A percentile compares a stretch with the other conserved stretches of the same genome.
These are phyloP conservation scores for Tetrax tetrax DNA, from an alignment of 2,113 vertebrate genomes.

Conservation along the genomic window DNA sequence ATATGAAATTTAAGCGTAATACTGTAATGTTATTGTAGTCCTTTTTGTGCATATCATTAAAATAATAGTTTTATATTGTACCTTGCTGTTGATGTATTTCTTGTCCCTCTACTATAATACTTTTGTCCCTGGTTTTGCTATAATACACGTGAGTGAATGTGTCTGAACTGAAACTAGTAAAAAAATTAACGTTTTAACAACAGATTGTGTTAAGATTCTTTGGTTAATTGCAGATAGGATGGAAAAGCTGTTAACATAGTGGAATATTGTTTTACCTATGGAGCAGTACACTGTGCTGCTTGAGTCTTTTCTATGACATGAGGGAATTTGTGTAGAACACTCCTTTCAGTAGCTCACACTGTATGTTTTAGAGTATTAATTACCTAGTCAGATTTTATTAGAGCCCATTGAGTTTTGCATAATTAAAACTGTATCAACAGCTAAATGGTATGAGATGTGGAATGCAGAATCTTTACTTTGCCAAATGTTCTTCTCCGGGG, in stretches of 20 bases:
- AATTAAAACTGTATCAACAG: conserved; percentile 25
- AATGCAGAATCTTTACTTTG: background rate
- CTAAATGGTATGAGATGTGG: background rate
- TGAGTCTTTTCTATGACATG: background rate
- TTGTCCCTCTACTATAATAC: background rate
- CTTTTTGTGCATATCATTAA: background rate
- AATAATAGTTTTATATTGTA: background rate
- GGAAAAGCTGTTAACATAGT: background rate
- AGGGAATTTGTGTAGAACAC: background rate
- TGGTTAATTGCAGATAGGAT: background rate
- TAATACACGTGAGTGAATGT: background rate
- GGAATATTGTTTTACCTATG: background rate
- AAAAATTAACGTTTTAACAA: background rate
- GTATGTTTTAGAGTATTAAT: conserved; percentile 35
- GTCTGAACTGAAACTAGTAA: background rate
- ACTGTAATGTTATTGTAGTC: background rate
- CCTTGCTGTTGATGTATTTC: background rate
- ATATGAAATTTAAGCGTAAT: background rate
- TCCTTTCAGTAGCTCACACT: conserved; percentile 1
- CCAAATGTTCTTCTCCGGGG: background rate
- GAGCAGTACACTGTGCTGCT: background rate
- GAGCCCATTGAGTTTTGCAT: conserved; percentile 8
- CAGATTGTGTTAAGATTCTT: background rate
- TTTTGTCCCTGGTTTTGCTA: background rate
- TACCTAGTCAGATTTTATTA: conserved; percentile 47